Conservation (phyloP, 2,888 invertebrate species). For the Tiliacea citrago region DNA sequence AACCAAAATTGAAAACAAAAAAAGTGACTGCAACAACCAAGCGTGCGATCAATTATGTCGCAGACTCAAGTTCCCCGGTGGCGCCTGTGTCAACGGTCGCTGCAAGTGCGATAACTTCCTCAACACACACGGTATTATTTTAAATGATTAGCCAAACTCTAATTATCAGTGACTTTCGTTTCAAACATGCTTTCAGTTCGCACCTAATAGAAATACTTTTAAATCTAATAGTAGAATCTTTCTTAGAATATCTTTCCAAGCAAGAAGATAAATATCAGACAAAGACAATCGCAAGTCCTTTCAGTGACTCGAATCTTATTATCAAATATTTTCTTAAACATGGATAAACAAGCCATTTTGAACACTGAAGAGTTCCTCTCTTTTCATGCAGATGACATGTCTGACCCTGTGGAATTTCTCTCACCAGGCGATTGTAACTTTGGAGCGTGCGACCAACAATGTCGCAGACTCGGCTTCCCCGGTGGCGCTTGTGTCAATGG, state of each 20-base stretch:
- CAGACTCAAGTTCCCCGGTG: slow-evolving; percentile 22
- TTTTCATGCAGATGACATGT: not conserved
- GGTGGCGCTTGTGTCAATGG: slow-evolving; percentile 41
- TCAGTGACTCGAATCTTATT: too few species aligned
- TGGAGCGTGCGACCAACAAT: not conserved
- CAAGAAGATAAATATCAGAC: too few species aligned
- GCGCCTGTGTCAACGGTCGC: slow-evolving; percentile 42
- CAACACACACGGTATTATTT: too few species aligned
- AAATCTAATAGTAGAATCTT: too few species aligned
- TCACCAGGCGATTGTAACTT: slow-evolving; percentile 6
- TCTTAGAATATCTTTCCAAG: too few species aligned
- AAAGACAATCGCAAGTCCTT: too few species aligned
- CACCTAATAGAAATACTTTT: too few species aligned
- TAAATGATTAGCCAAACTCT: too few species aligned
- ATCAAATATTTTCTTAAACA: too few species aligned
- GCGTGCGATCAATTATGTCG: slow-evolving; percentile 47
- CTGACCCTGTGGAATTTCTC: not conserved
- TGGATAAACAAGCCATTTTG: too few species aligned
- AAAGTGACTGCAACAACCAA: slow-evolving; percentile 23
- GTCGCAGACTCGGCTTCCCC: slow-evolving; percentile 3
- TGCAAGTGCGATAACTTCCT: slow-evolving; percentile 49
- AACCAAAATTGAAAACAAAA: not conserved
- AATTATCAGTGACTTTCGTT: too few species aligned
- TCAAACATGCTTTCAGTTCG: too few species aligned
- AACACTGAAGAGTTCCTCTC: not conserved